Conservation (phyloP, 2,113 vertebrate species). For the Periophthalmus modestus region DNA sequence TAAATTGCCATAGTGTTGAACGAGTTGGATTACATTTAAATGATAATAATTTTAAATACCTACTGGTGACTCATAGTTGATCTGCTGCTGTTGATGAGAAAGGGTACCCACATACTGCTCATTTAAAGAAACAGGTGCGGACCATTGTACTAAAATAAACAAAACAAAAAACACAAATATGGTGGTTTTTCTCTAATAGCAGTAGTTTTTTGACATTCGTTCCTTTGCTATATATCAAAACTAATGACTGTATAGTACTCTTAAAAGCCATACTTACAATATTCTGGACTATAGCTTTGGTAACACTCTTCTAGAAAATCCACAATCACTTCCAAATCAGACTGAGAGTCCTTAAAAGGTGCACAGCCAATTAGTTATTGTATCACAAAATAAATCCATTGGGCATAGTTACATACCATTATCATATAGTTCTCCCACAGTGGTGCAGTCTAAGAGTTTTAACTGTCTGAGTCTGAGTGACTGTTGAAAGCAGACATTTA, state of each 20-base stretch:
- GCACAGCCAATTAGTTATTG: constrained; percentile 20
- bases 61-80: constrained; percentile 9
- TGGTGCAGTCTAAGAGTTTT: constrained; percentile 23
- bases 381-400: background rate
- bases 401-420: constrained; percentile 58
- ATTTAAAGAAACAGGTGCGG: background rate
- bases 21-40: background rate
- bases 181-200: no score
- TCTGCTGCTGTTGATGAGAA: background rate
- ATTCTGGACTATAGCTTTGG: constrained; percentile 56
- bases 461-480: constrained; percentile 35
- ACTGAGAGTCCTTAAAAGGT: constrained; percentile 60
- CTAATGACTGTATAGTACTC: background rate
- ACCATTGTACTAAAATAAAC: constrained; percentile 6
- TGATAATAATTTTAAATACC: background rate
- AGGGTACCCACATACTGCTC: background rate
- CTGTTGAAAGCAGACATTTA: constrained; percentile 36
- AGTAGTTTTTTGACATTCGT: no score
- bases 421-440: constrained; percentile 11
- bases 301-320: constrained; percentile 80
- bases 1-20: background rate
- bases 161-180: background rate
- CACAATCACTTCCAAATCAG: constrained; percentile 79
- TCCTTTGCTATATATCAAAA: background rate
- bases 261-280: constrained; percentile 33